Evolutionary conservation across 2,797 vertebrate genomes (phyloP).

Genomic region (Holocentrus rufus): DNA sequence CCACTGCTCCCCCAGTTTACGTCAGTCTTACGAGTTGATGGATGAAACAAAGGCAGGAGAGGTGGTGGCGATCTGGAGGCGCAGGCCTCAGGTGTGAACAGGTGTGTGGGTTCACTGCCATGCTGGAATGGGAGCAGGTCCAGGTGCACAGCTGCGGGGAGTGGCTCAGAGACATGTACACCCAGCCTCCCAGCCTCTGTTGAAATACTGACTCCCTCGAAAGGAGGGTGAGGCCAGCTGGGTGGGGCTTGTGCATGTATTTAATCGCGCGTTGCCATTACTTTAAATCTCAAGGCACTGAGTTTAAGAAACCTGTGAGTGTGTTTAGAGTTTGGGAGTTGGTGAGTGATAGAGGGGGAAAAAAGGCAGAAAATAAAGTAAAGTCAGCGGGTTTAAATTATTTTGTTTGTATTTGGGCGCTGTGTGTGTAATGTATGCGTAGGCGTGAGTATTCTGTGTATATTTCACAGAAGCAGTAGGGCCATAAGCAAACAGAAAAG

Average conservation of each 20-base stretch:
- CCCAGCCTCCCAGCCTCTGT: constrained; percentile 69
- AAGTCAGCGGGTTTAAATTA: constrained; percentile 13
- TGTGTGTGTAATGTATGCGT: constrained; percentile 44
- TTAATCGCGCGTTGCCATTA: constrained; percentile 61
- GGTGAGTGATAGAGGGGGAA: constrained; percentile 28
- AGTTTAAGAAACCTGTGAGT: constrained; percentile 31
- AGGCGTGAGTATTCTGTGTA: constrained; percentile 63
- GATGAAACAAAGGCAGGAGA: constrained; percentile 69
- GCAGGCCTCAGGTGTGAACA: constrained; percentile 82
- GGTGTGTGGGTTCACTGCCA: constrained; percentile 83
- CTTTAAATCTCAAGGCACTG: constrained; percentile 49
- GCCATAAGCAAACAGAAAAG: constrained; percentile 67
- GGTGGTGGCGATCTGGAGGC: constrained; percentile 68
- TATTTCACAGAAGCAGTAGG: constrained; percentile 64
- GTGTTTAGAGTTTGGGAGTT: constrained; percentile 44
- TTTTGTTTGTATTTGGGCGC: neutral
- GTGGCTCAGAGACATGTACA: constrained; percentile 65
- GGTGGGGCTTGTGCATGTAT: constrained; percentile 67
- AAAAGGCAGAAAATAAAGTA: neutral
- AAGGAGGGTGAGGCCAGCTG: constrained; percentile 52
- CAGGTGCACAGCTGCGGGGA: constrained; percentile 84
- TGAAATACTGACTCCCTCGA: constrained; percentile 67
- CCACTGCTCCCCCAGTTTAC: constrained; percentile 46
- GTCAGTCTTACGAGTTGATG: constrained; percentile 64
- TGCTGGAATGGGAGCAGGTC: constrained; percentile 82